Evolutionary conservation across 2,113 vertebrate species (phyloP), one percentile per base, ranked within the genome.

Genomic region (Pygoscelis antarcticus): DNA sequence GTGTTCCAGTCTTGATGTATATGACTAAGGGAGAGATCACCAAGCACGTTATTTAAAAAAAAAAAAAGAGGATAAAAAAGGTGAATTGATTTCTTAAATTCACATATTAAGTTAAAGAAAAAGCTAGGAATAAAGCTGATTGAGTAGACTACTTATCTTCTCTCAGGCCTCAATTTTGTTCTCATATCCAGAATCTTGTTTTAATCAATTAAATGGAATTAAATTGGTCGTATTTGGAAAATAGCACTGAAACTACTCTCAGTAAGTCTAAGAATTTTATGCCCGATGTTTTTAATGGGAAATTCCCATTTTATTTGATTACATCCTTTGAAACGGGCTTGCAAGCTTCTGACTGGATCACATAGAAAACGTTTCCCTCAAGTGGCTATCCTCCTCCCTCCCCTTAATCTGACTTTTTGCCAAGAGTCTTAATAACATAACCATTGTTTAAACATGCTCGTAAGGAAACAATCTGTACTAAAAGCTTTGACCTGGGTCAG

Each of bases 391-490:
- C 68, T 90, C 83, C 82, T 91, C 84, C 75, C 30, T 34, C 91
- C 54, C 76, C 82, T 90, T 57, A 66, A 57, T 66, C 83, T 96
- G 96, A 94, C 78, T 79, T 83, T 70, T 75, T 95, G 97, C 96
- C 96, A 97, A 92, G 68, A 96, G 70, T 83, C 80, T 94, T 96
- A 93, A 93, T 96, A 96, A 97, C 74, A 94, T 42, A 97, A 94
- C 93, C 82, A 97, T 96, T 96, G 93, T 97, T 97, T 95, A 17
- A 93, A 95, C 93, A 94, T 84, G 87, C 94, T 91, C 38, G 77
- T 96, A 97, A 96, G 97, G 96, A 97, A 97, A 95, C 94, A 95
- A 97, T 98, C 81, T 85, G 87, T 92, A 89, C 94, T 57, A 93
- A 95, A 97, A 92, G 87, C 60, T 95, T 97, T 96, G 95, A 98